Conservation (phyloP, 2,797 vertebrate genomes). For the Xenops minutus region DNA sequence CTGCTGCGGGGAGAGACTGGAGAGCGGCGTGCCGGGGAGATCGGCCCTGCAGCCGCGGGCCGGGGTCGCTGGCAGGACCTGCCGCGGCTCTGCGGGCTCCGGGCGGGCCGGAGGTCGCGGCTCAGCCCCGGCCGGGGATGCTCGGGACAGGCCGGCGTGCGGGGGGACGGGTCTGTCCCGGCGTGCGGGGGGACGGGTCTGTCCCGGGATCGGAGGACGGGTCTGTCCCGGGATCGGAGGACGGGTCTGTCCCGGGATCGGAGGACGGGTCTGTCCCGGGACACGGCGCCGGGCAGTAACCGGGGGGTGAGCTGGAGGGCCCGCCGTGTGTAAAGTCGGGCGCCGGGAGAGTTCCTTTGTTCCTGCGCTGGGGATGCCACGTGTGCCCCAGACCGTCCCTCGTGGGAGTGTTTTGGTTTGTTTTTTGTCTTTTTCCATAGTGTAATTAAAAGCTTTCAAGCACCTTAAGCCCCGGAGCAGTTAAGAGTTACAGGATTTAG, state of each 20-base stretch:
- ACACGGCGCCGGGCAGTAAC: background rate
- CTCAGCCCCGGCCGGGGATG: background rate
- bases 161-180: background rate
- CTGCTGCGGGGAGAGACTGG: background rate
- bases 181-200: background rate
- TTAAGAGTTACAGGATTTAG: background rate
- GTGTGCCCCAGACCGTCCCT: background rate
- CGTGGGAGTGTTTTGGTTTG: background rate
- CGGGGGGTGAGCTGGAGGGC: background rate
- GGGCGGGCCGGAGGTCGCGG: too few species aligned
- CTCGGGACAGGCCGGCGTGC: background rate
- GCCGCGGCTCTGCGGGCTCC: too few species aligned
- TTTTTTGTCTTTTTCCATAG: accelerated
- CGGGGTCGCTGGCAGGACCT: too few species aligned
- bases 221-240: too few species aligned
- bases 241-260: too few species aligned
- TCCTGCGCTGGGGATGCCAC: background rate
- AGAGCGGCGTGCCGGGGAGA: too few species aligned
- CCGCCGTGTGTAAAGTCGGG: background rate
- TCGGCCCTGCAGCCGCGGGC: background rate
- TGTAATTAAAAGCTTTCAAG: background rate
- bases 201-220: background rate
- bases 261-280: background rate
- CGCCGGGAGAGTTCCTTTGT: background rate
- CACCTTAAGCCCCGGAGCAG: background rate